These are phyloP conservation scores for Phrynocephalus forsythii DNA, from an alignment of 2,797 vertebrate genomes.

Conservation along the genomic window DNA sequence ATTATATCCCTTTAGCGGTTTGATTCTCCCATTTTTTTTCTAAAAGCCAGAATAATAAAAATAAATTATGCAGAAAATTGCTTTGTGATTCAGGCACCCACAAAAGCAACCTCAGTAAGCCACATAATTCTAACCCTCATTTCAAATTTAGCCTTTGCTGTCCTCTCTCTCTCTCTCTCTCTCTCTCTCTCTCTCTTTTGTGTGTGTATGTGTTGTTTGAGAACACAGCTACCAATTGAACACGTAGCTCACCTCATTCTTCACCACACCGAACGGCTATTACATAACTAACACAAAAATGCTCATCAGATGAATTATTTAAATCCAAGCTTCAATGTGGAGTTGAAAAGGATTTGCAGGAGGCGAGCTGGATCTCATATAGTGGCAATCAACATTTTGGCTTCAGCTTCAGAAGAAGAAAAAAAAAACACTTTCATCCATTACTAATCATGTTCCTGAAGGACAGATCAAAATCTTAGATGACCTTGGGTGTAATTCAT, in stretches of 20 bases:
- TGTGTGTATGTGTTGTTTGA: not conserved
- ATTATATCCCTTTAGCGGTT: too few species aligned
- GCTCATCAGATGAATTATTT: conserved; percentile 35
- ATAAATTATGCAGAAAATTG: too few species aligned
- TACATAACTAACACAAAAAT: conserved; percentile 10
- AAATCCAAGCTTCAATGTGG: conserved; percentile 26
- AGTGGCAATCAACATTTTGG: conserved; percentile 43
- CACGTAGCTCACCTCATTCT: not conserved
- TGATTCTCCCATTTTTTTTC: too few species aligned
- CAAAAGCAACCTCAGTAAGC: too few species aligned
- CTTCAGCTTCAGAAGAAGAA: conserved; percentile 16
- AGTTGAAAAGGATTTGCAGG: conserved; percentile 26
- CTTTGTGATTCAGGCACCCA: too few species aligned
- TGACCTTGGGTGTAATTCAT: not conserved
- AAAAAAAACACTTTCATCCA: conserved; percentile 35
- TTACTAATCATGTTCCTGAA: conserved; percentile 29
- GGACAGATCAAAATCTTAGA: conserved; percentile 24
- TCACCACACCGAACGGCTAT: not conserved
- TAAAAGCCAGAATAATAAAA: too few species aligned
- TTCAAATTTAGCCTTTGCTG: not conserved
- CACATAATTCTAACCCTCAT: not conserved
- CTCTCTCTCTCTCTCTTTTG: too few species aligned
- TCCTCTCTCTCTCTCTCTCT: too few species aligned
- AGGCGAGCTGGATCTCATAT: not conserved
- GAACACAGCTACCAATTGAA: not conserved